Conservation (phyloP, 2,113 vertebrate genomes). For the Nibea coibor region DNA sequence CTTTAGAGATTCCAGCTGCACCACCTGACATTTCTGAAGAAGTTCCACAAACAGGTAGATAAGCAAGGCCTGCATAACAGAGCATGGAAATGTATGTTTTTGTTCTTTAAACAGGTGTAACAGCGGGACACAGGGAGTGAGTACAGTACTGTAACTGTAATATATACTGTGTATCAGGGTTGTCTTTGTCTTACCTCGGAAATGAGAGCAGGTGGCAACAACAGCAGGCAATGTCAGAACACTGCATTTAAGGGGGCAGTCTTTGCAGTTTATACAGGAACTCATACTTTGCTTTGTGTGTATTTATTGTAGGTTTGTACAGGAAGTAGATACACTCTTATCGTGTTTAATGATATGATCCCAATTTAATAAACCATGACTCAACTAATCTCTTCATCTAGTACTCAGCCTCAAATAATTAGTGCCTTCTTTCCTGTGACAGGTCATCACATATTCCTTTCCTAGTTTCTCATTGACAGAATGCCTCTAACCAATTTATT, state of each 20-base stretch:
- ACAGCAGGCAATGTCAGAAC: not conserved
- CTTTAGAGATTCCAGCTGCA: constrained; percentile 79
- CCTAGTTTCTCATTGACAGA: not conserved
- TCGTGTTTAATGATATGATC: not conserved
- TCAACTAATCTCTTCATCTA: not conserved
- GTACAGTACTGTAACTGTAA: not conserved
- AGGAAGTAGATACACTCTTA: not conserved
- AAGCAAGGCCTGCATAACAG: constrained; percentile 72
- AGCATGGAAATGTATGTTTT: not conserved
- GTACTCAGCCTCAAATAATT: not conserved
- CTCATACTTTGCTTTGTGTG: not conserved
- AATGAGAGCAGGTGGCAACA: not conserved
- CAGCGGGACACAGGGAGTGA: not conserved
- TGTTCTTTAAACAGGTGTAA: not conserved
- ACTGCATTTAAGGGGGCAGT: not conserved
- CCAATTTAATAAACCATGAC: not conserved
- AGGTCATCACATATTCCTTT: not conserved
- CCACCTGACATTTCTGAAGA: constrained; percentile 80
- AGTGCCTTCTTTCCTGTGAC: not conserved
- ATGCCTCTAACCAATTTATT: not conserved
- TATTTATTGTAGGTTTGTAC: not conserved
- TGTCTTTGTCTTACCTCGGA: not conserved
- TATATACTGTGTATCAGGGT: not conserved
- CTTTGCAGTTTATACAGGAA: too few relatives aligned
- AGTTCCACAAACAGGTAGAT: constrained; percentile 84